Percentiles rank a stretch among this genome's conserved stretches.
phyloP scores from a whole-genome alignment of 2,888 invertebrate genomes.

The Orthonychiurus folsomi region DNA sequence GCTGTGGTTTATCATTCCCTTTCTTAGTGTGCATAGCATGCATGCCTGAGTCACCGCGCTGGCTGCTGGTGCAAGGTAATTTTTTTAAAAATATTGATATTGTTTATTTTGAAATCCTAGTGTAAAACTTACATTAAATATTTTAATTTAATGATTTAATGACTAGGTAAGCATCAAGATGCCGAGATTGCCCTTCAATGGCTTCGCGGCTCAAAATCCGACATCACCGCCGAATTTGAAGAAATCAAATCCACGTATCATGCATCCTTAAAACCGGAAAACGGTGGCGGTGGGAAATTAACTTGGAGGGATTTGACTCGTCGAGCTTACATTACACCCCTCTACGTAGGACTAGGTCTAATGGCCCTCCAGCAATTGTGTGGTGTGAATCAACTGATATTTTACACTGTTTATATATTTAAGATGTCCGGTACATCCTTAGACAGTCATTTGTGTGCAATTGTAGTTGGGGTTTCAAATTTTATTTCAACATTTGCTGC shows the following conservation, averaged over 20 bases:
- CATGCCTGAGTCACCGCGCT: conserved; percentile 86
- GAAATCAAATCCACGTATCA: conserved; percentile 63
- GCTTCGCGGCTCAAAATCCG: conserved; percentile 67
- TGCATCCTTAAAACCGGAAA: conserved; percentile 50
- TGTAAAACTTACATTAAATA: not conserved
- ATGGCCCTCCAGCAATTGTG: conserved; percentile 94
- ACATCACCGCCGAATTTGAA: conserved; percentile 66
- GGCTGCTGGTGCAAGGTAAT: conserved; percentile 67
- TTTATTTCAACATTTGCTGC: conserved; percentile 80
- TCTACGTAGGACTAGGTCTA: conserved; percentile 70
- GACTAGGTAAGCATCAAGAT: conserved; percentile 53
- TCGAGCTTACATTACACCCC: conserved; percentile 61
- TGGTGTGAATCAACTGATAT: conserved; percentile 91
- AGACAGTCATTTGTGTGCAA: conserved; percentile 66
- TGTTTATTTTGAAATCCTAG: not conserved
- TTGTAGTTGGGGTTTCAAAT: conserved; percentile 81
- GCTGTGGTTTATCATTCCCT: conserved; percentile 64
- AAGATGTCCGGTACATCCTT: conserved; percentile 70
- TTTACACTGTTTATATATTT: conserved; percentile 73
- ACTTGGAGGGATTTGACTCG: conserved; percentile 21
- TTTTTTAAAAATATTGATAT: conserved; percentile 5
- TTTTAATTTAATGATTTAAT: conserved; percentile 2
- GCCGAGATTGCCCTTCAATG: conserved; percentile 69
- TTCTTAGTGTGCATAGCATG: conserved; percentile 68
- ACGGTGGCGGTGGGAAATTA: conserved; percentile 42